phyloP scores from a whole-genome alignment of 2,888 invertebrate species.

The Ashinkailepas kermadecensis region DNA sequence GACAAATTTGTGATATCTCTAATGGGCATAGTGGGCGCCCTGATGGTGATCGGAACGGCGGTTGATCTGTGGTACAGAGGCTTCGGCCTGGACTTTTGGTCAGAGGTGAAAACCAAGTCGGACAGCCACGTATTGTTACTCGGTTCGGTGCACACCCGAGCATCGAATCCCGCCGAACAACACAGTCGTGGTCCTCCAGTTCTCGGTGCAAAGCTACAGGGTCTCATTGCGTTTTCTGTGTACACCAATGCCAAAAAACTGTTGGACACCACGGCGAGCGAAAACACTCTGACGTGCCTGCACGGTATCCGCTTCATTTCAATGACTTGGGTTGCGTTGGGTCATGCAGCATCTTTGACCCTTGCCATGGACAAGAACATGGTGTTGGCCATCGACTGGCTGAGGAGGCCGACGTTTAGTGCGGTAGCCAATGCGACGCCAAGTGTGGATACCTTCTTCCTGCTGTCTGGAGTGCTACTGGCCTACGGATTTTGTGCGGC shows the following conservation, averaged over 20 bases:
- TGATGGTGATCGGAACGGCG: neutral
- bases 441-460: constrained; percentile 31
- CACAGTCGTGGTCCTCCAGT: neutral
- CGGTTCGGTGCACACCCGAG: neutral
- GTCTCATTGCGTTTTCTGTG: constrained; percentile 56
- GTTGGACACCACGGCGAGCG: constrained; percentile 38
- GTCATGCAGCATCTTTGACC: constrained; percentile 25
- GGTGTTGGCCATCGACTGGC: neutral
- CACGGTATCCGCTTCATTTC: constrained; percentile 34
- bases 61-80: neutral
- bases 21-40: neutral
- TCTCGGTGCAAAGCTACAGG: neutral
- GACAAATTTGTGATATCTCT: neutral
- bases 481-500: constrained; percentile 25
- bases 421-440: constrained; percentile 27
- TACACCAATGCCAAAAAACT: constrained; percentile 55
- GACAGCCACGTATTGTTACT: neutral
- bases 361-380: neutral
- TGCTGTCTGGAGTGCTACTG: constrained; percentile 29
- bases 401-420: neutral
- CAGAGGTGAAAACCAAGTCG: neutral
- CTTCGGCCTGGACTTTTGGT: neutral
- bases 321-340: constrained; percentile 33
- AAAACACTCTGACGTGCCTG: constrained; percentile 27
- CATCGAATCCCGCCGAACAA: too few relatives aligned